phyloP scores from a whole-genome alignment of 2,888 invertebrate genomes.

The Onthophagus sagittarius region DNA sequence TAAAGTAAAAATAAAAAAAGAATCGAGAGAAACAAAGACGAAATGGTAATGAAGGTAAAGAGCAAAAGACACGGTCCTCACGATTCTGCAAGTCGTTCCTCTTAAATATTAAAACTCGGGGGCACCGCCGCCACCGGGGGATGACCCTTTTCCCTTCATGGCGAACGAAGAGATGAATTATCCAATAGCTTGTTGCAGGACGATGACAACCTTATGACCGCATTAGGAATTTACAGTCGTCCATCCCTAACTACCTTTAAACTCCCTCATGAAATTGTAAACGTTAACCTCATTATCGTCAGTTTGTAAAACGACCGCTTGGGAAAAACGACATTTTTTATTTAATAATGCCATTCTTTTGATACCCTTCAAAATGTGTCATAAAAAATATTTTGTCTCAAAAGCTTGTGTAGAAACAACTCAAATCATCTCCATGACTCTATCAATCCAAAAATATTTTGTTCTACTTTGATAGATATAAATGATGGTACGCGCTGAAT shows the following conservation, averaged over 20 bases:
- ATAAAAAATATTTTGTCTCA: too few relatives aligned
- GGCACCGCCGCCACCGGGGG: background rate
- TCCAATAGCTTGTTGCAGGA: constrained; percentile 7
- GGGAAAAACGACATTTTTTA: background rate
- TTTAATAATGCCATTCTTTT: background rate
- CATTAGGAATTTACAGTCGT: constrained; percentile 10
- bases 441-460: too few relatives aligned
- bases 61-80: background rate
- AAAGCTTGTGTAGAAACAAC: too few relatives aligned
- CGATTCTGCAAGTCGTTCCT: background rate
- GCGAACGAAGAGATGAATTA: background rate
- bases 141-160: background rate
- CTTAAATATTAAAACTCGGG: background rate
- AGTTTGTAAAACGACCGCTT: background rate
- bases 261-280: background rate
- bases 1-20: too few relatives aligned
- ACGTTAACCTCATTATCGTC: background rate
- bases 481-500: too few relatives aligned
- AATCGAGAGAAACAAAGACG: too few relatives aligned
- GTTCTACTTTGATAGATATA: too few relatives aligned
- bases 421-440: too few relatives aligned
- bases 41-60: too few relatives aligned
- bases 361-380: background rate
- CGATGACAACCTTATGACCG: constrained; percentile 8
- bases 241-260: background rate